These are phyloP conservation scores for Argopecten irradians DNA, from an alignment of 1,140 invertebrate species.

Conservation along the genomic window DNA sequence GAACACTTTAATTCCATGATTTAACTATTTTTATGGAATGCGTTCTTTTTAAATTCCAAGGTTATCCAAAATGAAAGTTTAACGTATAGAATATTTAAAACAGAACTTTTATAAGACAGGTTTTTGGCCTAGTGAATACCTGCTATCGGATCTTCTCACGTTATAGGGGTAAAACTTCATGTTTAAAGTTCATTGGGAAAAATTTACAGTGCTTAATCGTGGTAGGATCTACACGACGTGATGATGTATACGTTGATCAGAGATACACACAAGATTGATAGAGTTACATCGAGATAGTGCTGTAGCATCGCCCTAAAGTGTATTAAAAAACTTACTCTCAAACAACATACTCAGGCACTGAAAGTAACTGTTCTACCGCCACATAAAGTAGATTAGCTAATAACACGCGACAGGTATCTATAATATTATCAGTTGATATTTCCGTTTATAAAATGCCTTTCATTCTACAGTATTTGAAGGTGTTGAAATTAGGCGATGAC, in stretches of 20 bases:
- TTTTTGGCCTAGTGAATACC: neutral
- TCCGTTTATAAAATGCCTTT: neutral
- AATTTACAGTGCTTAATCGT: slow-evolving; percentile 22
- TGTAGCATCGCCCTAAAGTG: neutral
- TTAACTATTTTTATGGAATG: neutral
- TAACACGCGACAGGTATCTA: neutral
- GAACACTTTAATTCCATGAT: too few relatives aligned
- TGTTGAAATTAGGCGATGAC: neutral
- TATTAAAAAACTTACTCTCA: neutral
- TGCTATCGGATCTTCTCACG: slow-evolving; percentile 14
- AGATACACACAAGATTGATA: slow-evolving; percentile 22
- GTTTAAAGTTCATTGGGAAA: slow-evolving; percentile 22
- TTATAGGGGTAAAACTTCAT: slow-evolving; percentile 12
- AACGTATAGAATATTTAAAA: neutral
- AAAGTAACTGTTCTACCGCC: neutral
- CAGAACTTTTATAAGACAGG: neutral
- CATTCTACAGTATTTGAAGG: neutral
- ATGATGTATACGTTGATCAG: slow-evolving; percentile 3
- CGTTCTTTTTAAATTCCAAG: neutral
- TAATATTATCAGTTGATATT: neutral
- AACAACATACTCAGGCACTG: neutral
- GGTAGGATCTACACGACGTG: neutral
- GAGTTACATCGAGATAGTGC: slow-evolving; percentile 14
- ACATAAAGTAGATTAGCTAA: neutral
- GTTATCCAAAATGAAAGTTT: neutral